These are phyloP conservation scores for Pseudomugil gertrudae DNA, from an alignment of 2,797 vertebrate species.

Conservation along the genomic window DNA sequence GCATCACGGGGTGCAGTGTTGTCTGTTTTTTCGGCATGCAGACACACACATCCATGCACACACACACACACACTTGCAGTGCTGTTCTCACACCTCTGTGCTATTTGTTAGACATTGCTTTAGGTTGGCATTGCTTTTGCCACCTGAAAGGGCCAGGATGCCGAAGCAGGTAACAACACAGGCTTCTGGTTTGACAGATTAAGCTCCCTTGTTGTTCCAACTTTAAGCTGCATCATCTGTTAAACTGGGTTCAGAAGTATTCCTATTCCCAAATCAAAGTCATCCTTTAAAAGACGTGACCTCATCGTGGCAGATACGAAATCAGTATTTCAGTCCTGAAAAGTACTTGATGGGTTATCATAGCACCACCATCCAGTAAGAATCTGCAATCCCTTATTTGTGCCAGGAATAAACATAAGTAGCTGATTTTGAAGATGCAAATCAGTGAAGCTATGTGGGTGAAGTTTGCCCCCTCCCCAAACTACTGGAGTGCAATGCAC, in stretches of 20 bases:
- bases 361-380: not conserved
- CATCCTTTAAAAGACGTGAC: not conserved
- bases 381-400: constrained; percentile 3
- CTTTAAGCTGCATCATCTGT: not conserved
- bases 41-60: too few relatives aligned
- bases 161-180: constrained; percentile 1
- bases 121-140: constrained; percentile 37
- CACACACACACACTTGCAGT: constrained; percentile 12
- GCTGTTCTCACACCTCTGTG: constrained; percentile 39
- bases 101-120: constrained; percentile 41
- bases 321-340: not conserved
- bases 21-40: constrained; percentile 32
- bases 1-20: constrained; percentile 20
- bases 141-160: constrained; percentile 19
- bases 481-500: constrained; percentile 47
- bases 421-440: constrained; percentile 1
- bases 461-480: not conserved
- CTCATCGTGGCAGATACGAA: not conserved
- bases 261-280: not conserved
- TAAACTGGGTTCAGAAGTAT: not conserved
- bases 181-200: constrained; percentile 20
- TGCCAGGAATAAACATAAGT: not conserved
- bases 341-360: not conserved
- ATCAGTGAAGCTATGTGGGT: constrained; percentile 7
- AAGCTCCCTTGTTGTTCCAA: constrained; percentile 5